Base-by-base conservation (phyloP, 1,140 invertebrate species). In the Sminthurinus signatus region DNA sequence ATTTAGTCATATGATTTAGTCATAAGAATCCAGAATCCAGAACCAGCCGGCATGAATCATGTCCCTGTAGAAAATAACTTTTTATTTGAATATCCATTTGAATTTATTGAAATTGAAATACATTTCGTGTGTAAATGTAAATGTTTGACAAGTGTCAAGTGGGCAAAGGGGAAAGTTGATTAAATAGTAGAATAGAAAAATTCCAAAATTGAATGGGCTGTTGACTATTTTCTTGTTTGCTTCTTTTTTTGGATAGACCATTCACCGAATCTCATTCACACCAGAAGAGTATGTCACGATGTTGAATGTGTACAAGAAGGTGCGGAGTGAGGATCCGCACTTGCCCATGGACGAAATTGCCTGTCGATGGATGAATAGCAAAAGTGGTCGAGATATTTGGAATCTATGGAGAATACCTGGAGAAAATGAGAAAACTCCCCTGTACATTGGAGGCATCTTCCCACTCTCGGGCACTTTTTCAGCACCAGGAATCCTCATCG, bases 381-480 rank as follows among this genome's bases (percentile, higher is more conserved):
- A 69, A 19, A 69, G 79, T 1, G 81, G 86, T 72, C 3, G 73
- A 77, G n/a, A 62, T 76, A 19, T 75, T 76, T 81, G 84, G 75
- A 68, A 69, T 0, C 65, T 73, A 8, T 88, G 86, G 86, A 75
- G 81, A 55, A 81, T 80, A 0, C 73, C 70, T 1, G 74, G 78
- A 56, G 73, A 78, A 0, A 75, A 77, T 4, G 80, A 80, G 43
- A 83, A 83, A 69, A 78, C 72, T 2, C 75, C 78, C 1, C 74
- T 85, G 21, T 80, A 80, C 64, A 83, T 91, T 55, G 87, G 87
- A 44, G 88, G 88, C 2, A 88, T 91, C 69, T 91, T 91, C 75
- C 88, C 89, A 0, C 74, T 87, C 42, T 79, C 74, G 27, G 83
- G 82, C 10, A 73, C 75, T 0, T 86, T 84, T 68, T 81, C 76